Evolutionary conservation across 1,140 invertebrate species (phyloP).

Genomic region (Telenomus remus): DNA sequence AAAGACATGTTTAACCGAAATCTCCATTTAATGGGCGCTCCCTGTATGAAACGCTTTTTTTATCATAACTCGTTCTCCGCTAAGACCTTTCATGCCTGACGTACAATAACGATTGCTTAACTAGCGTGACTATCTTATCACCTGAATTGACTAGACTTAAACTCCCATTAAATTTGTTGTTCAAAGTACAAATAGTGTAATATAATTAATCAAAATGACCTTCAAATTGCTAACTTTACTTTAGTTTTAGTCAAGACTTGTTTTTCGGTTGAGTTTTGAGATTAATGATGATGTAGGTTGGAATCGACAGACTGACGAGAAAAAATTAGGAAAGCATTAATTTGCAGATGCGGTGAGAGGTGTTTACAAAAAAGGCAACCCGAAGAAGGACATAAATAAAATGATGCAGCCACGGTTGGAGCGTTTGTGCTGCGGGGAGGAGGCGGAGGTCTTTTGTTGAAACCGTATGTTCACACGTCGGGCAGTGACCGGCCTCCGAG

Average conservation of each 20-base stretch:
- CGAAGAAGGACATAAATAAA: slow-evolving; percentile 62
- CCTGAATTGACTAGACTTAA: no score
- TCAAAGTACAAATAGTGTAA: no score
- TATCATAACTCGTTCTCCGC: slow-evolving; percentile 28
- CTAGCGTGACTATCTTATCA: no score
- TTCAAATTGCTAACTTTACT: no score
- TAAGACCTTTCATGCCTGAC: slow-evolving; percentile 1
- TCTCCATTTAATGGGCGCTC: slow-evolving; percentile 46
- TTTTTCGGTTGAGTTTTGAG: neutral
- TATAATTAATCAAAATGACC: no score
- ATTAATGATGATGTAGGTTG: neutral
- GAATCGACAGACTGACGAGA: slow-evolving; percentile 19
- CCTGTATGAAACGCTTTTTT: slow-evolving; percentile 17
- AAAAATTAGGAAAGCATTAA: slow-evolving; percentile 34
- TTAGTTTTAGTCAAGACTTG: no score
- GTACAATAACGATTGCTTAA: no score
- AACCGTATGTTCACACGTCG: slow-evolving; percentile 70
- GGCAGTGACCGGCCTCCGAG: slow-evolving; percentile 49
- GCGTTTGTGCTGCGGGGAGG: slow-evolving; percentile 35
- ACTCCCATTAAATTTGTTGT: no score
- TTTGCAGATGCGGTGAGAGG: slow-evolving; percentile 50
- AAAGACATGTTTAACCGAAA: slow-evolving; percentile 62
- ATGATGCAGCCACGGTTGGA: slow-evolving; percentile 66
- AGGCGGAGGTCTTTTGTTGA: slow-evolving; percentile 54
- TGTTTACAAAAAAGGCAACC: slow-evolving; percentile 53